Evolutionary conservation across 2,113 vertebrate genomes (phyloP), one percentile per base, ranked within the genome.

Genomic region (Nanorana parkeri): DNA sequence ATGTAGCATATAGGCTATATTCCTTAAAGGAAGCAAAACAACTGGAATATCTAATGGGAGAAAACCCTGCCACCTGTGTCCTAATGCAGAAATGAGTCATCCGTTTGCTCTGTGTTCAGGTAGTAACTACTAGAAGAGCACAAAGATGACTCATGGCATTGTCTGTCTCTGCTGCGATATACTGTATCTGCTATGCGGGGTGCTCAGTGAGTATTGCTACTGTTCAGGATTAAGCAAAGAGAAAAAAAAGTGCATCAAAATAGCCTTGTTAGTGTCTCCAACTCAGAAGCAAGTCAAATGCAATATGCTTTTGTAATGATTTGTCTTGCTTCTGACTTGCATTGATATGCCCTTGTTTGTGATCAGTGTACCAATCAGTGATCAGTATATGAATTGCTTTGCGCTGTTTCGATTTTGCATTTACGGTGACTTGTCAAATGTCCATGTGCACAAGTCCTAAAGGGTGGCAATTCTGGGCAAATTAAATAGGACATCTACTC

Each of bases 81-180:
- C 60, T 47, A 65, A 6, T 32, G 75, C 23, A 78, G 75, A 3
- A 54, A 17, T 78, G 75, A 78, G 8, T 78, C 75, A 78, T 21
- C 61, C 36, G 41, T 78, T 32, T 68, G 66, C 66, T 36, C 32
- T 5, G n/a, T 47, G 66, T 68, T 68, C 63, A 66, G 41, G 51
- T 65, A 78, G 61, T 41, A 60, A 75, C 55, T n/a, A 54, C 61
- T 54, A 51, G 4, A 21, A 58, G 55, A 75, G 26, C 32, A 60
- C 4, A 51, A 36, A 24, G 41, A 66, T 78, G 75, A 78, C 41
- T 78, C 75, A 78, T 20, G 1, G 17, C 26, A 54, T 54, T 66
- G 64, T 52, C 75, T 65, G 61, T 23, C 23, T 77, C 17, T 19
- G n/a, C 21, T 17, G 60, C 64, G 36, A 41, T 65, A 19, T n/a